A percentile compares a stretch with the other conserved stretches of the same genome.
These are phyloP conservation scores for Phortica variegata DNA, from an alignment of 1,140 invertebrate genomes.

Conservation along the genomic window DNA sequence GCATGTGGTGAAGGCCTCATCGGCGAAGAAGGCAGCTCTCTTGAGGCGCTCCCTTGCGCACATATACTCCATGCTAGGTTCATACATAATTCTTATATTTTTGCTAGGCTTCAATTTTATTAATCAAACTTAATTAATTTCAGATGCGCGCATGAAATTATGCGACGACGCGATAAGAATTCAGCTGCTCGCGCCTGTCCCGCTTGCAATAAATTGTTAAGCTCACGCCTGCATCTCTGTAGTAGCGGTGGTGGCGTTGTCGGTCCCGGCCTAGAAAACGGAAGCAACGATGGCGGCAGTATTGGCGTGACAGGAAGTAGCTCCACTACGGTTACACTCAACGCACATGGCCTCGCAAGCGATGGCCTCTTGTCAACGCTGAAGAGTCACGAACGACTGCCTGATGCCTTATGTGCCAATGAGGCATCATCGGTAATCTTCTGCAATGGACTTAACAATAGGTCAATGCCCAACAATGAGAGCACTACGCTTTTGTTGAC, in stretches of 20 bases:
- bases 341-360: constrained; percentile 20
- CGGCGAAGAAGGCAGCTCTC: constrained; percentile 69
- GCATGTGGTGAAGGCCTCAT: constrained; percentile 74
- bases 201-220: constrained; percentile 66
- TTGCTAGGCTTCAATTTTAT: not conserved
- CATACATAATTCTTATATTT: not conserved
- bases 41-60: constrained; percentile 79
- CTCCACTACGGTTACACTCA: constrained; percentile 13
- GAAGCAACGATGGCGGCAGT: constrained; percentile 24
- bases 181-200: constrained; percentile 61
- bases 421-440: constrained; percentile 16
- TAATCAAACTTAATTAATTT: constrained; percentile 19
- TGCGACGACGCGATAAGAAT: constrained; percentile 67
- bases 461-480: constrained; percentile 22
- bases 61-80: constrained; percentile 83
- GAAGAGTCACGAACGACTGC: constrained; percentile 21
- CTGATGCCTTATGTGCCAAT: not conserved
- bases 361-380: constrained; percentile 18
- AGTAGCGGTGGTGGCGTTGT: constrained; percentile 7
- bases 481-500: constrained; percentile 22
- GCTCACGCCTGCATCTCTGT: constrained; percentile 60
- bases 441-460: constrained; percentile 22
- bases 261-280: constrained; percentile 6
- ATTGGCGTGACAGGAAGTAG: not conserved
- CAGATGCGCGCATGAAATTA: constrained; percentile 72